These are phyloP conservation scores for Alosa sapidissima DNA, from an alignment of 2,797 vertebrate species.

Conservation along the genomic window DNA sequence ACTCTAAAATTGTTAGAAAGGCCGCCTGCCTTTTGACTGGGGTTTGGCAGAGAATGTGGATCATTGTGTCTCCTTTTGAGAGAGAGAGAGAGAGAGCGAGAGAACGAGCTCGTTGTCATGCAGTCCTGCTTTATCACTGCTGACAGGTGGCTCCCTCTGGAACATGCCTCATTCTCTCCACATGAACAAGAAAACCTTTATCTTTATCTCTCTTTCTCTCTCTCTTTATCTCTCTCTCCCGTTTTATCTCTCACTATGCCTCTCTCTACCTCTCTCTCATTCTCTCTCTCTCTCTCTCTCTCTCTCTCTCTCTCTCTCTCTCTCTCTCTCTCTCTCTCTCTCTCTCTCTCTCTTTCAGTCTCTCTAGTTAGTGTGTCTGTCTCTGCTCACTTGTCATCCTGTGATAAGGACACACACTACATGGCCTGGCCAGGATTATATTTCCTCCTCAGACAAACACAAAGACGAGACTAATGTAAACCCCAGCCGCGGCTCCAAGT, in stretches of 20 bases:
- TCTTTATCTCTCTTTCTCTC: not conserved
- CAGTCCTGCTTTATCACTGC: not conserved
- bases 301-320: not conserved
- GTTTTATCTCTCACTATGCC: not conserved
- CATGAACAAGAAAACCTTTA: not conserved
- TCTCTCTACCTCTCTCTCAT: conserved; percentile 21
- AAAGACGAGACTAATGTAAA: not conserved
- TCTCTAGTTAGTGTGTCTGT: not conserved
- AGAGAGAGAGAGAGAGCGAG: not conserved
- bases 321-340: conserved; percentile 11
- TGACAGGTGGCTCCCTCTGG: not conserved
- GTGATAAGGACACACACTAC: not conserved
- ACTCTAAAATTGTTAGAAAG: not conserved
- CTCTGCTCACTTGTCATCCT: not conserved
- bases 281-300: conserved; percentile 14
- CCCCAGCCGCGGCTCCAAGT: not conserved
- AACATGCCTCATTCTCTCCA: not conserved
- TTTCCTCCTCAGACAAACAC: not conserved
- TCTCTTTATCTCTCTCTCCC: not conserved
- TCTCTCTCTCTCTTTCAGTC: conserved; percentile 20
- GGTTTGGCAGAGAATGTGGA: not conserved
- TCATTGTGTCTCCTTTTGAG: not conserved
- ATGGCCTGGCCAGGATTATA: not conserved
- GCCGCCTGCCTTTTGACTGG: not conserved
- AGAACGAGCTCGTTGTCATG: not conserved